Evolutionary conservation across 2,888 invertebrate genomes (phyloP), one percentile per base, ranked within the genome.

Genomic region (Melanchra persicariae): DNA sequence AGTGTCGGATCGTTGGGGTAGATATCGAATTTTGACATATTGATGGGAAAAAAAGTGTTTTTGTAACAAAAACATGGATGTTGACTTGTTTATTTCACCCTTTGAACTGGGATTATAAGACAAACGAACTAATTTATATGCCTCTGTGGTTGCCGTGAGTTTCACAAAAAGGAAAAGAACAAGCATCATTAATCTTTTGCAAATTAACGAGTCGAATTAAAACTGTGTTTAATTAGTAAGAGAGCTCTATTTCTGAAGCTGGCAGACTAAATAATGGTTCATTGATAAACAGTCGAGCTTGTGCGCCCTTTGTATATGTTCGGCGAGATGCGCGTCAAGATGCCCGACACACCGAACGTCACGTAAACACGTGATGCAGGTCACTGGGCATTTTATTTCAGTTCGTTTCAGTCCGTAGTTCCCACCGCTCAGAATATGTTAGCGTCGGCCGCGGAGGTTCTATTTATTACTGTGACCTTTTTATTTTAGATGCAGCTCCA

Each of bases 251-350:
- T 82, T 60, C 55, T 64, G 71, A 30, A 26, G 22, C 54, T 24
- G 49, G 52, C 60, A 79, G 79, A 79, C 79, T 79, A 77, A 79
- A 79, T 79, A 79, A 77, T 49, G 54, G 22, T 19, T 52, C 17
- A 57, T 19, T 57, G 12, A 43, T 77, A 79, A 67, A 77, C 77
- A 81, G 24, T 3, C 5, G 19, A 45, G 37, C 37, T 47, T 62
- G 30, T 55, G 40, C 22, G 49, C 55, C 70, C 82, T 78, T 69
- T 81, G 77, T 70, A 60, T 70, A 77, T 60, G 22, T 58, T 22
- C 45, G 17, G 52, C 26, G 59, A 55, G 59, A 24, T 30, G 15
- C 51, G 22, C 58, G 61, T 70, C 65, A 62, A 66, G 55, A 63
- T 15, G 10, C n/a, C 1, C 22, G 37, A 15, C 1, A 15, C 54